Conservation (phyloP, 2,888 invertebrate genomes). For the Exephanes ischioxanthus region DNA sequence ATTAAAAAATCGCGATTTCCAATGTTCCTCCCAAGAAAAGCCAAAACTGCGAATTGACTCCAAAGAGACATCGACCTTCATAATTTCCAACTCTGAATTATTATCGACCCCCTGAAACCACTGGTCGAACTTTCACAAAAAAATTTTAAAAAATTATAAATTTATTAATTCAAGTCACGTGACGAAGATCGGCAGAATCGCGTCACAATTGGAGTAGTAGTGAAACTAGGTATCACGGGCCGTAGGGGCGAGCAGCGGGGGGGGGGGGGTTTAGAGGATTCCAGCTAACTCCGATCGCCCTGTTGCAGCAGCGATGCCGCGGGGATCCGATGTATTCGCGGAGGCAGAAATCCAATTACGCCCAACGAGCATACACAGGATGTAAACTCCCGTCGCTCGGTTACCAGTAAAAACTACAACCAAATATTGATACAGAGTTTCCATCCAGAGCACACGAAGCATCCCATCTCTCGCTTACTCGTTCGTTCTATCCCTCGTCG, state of each 20-base stretch:
- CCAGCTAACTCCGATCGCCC: conserved; percentile 8
- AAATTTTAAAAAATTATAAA: not conserved
- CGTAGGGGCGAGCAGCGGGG: not conserved
- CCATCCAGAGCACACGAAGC: conserved; percentile 65
- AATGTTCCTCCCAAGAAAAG: no score
- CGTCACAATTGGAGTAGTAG: conserved; percentile 45
- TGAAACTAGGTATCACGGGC: not conserved
- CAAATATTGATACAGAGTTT: conserved; percentile 78
- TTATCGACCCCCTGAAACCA: not conserved
- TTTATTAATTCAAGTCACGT: conserved; percentile 10
- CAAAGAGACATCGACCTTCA: no score
- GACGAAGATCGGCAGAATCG: conserved; percentile 39
- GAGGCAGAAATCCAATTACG: conserved; percentile 79
- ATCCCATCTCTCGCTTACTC: conserved; percentile 28
- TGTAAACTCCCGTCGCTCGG: conserved; percentile 76
- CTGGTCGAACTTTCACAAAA: not conserved
- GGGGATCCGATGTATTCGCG: conserved; percentile 61
- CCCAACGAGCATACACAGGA: conserved; percentile 76
- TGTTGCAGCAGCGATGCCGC: conserved; percentile 24
- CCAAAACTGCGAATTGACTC: no score
- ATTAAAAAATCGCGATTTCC: not conserved
- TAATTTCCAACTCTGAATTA: no score
- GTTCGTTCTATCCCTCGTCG: conserved; percentile 30
- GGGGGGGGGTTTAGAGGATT: conserved; percentile 20
- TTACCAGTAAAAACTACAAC: conserved; percentile 77